Evolutionary conservation across 2,797 vertebrate genomes (phyloP).

Genomic region (Acanthurus tractus): DNA sequence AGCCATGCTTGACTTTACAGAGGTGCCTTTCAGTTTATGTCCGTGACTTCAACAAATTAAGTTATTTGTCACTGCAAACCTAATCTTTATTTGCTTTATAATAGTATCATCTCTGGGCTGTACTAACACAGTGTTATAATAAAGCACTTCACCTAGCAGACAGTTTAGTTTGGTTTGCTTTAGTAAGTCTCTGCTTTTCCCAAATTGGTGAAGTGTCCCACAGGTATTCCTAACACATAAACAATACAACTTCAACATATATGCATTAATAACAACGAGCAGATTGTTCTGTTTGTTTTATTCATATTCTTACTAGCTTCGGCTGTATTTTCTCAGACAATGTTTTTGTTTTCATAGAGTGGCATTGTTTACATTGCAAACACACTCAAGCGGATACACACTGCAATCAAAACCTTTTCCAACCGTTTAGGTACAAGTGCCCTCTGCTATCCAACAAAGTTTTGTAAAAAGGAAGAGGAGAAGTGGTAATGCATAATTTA

Average conservation of each 20-base stretch:
- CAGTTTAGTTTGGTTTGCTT: conserved; percentile 7
- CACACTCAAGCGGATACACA: background rate
- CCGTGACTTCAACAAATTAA: conserved; percentile 43
- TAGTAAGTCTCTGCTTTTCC: conserved; percentile 11
- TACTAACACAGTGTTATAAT: conserved; percentile 20
- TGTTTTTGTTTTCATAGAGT: conserved; percentile 14
- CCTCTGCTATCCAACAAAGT: conserved; percentile 35
- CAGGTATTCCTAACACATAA: conserved; percentile 20
- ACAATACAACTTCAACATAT: conserved; percentile 15
- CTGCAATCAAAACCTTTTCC: conserved; percentile 18
- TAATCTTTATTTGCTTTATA: conserved; percentile 33
- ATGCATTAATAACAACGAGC: conserved; percentile 28
- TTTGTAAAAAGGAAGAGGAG: conserved; percentile 22
- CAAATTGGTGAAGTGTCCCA: conserved; percentile 3
- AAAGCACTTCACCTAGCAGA: conserved; percentile 1
- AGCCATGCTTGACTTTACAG: conserved; percentile 10
- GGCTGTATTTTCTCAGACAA: conserved; percentile 13
- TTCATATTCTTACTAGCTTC: background rate
- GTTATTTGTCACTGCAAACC: conserved; percentile 28
- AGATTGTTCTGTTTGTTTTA: background rate
- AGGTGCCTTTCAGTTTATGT: conserved; percentile 16
- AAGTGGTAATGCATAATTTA: conserved; percentile 39
- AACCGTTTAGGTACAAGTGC: conserved; percentile 20
- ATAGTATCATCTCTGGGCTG: conserved; percentile 21
- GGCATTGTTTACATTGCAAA: conserved; percentile 17